These are phyloP conservation scores for Megalops atlanticus DNA, from an alignment of 2,113 vertebrate genomes.

Conservation along the genomic window DNA sequence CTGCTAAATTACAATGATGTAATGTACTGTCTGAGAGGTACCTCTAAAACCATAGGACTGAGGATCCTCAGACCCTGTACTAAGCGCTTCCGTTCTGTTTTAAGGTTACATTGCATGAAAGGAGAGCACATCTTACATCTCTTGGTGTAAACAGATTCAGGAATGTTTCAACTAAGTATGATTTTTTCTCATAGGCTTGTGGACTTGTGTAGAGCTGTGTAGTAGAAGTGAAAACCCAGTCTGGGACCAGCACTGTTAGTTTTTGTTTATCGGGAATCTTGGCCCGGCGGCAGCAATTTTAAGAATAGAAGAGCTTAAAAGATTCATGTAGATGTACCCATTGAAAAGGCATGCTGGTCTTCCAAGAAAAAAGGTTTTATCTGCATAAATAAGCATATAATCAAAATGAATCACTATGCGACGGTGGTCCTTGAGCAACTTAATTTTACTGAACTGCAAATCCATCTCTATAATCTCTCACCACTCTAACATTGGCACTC, in stretches of 20 bases:
- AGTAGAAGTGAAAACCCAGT: too few relatives aligned
- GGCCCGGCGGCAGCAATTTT: neutral
- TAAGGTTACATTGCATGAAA: too few relatives aligned
- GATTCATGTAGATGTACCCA: neutral
- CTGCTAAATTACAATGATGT: too few relatives aligned
- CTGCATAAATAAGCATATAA: slow-evolving; percentile 6
- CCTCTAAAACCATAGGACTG: too few relatives aligned
- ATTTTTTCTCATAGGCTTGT: too few relatives aligned
- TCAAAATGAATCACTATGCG: slow-evolving; percentile 2
- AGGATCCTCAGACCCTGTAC: too few relatives aligned
- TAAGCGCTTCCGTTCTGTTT: too few relatives aligned
- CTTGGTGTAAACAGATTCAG: too few relatives aligned
- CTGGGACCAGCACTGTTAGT: neutral
- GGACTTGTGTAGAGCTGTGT: too few relatives aligned
- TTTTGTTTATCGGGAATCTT: neutral
- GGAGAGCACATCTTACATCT: too few relatives aligned
- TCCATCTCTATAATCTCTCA: neutral
- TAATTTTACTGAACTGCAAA: neutral
- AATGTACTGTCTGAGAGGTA: too few relatives aligned
- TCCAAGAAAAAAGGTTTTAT: neutral
- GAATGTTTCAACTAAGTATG: too few relatives aligned
- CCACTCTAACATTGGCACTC: neutral
- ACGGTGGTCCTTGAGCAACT: neutral
- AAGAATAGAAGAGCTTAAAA: neutral
- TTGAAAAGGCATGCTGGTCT: neutral